Conservation (phyloP, 2,888 invertebrate genomes). For the Halocaridina rubra region DNA sequence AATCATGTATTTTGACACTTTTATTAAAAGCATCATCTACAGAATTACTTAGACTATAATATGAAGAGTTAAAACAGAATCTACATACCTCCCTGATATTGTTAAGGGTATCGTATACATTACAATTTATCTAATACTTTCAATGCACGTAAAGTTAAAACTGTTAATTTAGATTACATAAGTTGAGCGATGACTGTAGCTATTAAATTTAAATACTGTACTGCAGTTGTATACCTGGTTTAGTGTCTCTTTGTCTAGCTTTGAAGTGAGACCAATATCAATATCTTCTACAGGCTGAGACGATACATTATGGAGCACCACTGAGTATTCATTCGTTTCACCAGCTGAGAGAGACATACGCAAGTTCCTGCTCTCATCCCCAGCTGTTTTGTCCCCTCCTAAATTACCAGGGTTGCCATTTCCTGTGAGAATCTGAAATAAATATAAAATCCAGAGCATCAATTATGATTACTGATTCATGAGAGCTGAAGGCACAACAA, state of each 20-base stretch:
- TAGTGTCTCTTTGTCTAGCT: slow-evolving; percentile 34
- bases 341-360: slow-evolving; percentile 52
- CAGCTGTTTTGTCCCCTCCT: slow-evolving; percentile 33
- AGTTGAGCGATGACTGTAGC: too few species aligned
- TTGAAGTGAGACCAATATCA: slow-evolving; percentile 43
- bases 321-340: slow-evolving; percentile 52
- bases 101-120: too few species aligned
- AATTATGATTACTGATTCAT: neutral
- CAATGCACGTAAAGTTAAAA: too few species aligned
- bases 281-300: slow-evolving; percentile 60
- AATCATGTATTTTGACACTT: too few species aligned
- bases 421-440: slow-evolving; percentile 38
- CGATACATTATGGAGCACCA: slow-evolving; percentile 60
- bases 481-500: too few species aligned
- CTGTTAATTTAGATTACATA: too few species aligned
- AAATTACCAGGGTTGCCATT: slow-evolving; percentile 22
- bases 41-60: too few species aligned
- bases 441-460: neutral
- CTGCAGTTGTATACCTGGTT: slow-evolving; percentile 25
- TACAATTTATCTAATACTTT: too few species aligned
- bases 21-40: too few species aligned
- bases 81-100: too few species aligned
- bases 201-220: too few species aligned
- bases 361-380: slow-evolving; percentile 45
- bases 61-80: too few species aligned